These are phyloP conservation scores for Anthopleura sola DNA, from an alignment of 64 coral and sea anemone genomes.

Conservation along the genomic window DNA sequence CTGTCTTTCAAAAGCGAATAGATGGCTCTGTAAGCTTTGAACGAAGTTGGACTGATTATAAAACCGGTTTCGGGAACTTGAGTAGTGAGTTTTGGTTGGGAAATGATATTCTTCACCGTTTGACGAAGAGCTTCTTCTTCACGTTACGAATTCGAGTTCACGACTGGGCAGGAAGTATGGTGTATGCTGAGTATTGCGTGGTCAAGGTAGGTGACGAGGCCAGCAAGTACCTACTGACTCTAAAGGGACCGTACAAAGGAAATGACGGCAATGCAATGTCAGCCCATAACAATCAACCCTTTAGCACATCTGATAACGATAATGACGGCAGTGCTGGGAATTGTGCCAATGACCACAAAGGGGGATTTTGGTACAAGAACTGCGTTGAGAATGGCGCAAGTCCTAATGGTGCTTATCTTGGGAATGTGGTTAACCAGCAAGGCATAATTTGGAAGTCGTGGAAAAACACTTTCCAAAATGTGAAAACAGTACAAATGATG, in stretches of 20 bases:
- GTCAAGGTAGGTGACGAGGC: background rate
- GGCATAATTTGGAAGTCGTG: slow-evolving; percentile 8
- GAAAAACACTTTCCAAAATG: background rate
- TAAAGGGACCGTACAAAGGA: background rate
- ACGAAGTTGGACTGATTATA: background rate
- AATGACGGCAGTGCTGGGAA: background rate
- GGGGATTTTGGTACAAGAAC: slow-evolving; percentile 3
- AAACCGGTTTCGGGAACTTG: background rate
- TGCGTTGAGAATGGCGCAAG: slow-evolving; percentile 9
- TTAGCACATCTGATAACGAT: slow-evolving; percentile 4
- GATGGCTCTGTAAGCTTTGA: background rate
- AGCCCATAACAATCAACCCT: background rate
- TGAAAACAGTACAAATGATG: slow-evolving; percentile 19
- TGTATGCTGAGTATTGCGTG: background rate
- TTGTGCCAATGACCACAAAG: slow-evolving; percentile 1
- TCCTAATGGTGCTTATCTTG: slow-evolving; percentile 6
- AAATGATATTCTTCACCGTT: background rate
- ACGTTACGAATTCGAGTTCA: background rate
- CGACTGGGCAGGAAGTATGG: background rate
- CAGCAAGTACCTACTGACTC: background rate
- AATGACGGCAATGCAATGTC: background rate
- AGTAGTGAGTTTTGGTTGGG: slow-evolving; percentile 1
- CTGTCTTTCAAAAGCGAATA: background rate
- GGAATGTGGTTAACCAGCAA: background rate
- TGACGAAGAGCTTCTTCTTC: background rate